A percentile compares a stretch with the other conserved stretches of the same genome.
phyloP scores from a whole-genome alignment of 2,113 vertebrate genomes.

The Brevimyrus niger region DNA sequence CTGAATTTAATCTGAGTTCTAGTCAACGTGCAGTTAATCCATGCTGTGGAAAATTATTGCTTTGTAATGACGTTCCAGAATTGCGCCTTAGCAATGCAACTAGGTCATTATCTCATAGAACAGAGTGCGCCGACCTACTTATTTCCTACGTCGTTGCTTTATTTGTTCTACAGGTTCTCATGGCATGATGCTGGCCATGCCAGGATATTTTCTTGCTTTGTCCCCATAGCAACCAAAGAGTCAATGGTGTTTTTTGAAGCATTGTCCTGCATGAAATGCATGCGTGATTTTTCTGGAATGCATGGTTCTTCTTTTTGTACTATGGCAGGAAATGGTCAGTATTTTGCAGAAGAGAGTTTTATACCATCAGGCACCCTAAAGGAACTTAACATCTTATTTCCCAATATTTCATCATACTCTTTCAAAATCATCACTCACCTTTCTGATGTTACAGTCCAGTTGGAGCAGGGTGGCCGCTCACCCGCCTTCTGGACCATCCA shows the following conservation, averaged over 20 bases:
- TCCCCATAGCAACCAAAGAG: not conserved
- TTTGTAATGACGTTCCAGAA: too few species aligned
- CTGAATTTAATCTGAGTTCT: too few species aligned
- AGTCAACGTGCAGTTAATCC: not conserved
- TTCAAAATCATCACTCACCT: not conserved
- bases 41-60: not conserved
- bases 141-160: too few species aligned
- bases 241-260: not conserved
- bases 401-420: not conserved
- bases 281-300: not conserved
- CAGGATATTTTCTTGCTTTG: not conserved
- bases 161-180: too few species aligned
- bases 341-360: not conserved
- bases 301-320: not conserved
- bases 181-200: not conserved
- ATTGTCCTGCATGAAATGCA: not conserved
- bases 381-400: not conserved
- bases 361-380: not conserved
- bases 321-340: not conserved
- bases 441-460: not conserved
- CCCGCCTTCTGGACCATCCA: not conserved
- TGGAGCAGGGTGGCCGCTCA: not conserved
- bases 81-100: too few species aligned
- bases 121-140: too few species aligned
- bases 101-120: too few species aligned